Percentiles rank a stretch among this genome's conserved stretches.
Conservation (phyloP, 2,113 vertebrate genomes). For the Tragelaphus buxtoni region DNA sequence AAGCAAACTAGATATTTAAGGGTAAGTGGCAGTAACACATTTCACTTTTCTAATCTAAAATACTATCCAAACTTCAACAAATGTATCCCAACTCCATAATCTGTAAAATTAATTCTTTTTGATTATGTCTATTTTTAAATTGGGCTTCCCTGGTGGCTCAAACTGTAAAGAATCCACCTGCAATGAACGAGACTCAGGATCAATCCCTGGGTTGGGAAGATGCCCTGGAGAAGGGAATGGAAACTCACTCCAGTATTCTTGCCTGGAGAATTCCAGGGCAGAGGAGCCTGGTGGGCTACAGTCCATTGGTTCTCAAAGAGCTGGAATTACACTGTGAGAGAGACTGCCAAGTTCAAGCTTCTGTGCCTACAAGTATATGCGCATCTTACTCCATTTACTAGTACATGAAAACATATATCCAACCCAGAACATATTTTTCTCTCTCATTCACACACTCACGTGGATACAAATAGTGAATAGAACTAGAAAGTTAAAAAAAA, state of each 20-base stretch:
- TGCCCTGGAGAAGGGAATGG: neutral
- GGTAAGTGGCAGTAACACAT: neutral
- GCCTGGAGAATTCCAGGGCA: neutral
- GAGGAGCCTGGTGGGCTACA: neutral
- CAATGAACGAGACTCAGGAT: neutral
- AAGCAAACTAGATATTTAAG: accelerated
- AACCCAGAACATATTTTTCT: neutral
- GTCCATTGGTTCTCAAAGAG: neutral
- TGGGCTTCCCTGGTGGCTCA: neutral
- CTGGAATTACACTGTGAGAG: neutral
- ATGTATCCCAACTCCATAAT: neutral
- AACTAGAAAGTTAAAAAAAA: neutral
- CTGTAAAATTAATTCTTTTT: neutral
- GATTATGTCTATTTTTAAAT: neutral
- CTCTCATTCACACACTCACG: neutral
- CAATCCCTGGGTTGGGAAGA: neutral
- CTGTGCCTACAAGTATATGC: neutral
- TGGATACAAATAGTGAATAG: neutral
- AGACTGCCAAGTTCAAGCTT: neutral
- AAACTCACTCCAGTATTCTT: neutral
- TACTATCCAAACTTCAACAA: neutral
- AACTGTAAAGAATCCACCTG: neutral
- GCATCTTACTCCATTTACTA: neutral
- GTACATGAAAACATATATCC: neutral
- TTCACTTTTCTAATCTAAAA: neutral